Conservation (phyloP, 2,113 vertebrate species). For the Cheilinus undulatus region DNA sequence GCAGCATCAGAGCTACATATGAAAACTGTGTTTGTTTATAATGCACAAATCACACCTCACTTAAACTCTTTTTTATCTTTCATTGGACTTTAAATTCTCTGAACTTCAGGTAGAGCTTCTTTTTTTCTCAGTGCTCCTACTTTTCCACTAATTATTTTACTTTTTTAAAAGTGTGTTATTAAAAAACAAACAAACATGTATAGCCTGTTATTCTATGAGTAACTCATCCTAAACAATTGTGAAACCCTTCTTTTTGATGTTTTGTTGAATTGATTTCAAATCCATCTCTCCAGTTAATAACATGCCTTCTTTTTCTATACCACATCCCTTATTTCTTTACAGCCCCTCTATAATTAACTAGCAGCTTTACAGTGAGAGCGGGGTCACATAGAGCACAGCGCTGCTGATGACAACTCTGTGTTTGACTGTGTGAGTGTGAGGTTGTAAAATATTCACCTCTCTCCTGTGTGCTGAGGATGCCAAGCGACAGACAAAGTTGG, state of each 20-base stretch:
- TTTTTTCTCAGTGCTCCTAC: too few relatives aligned
- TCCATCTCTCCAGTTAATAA: not conserved
- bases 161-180: too few relatives aligned
- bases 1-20: too few relatives aligned
- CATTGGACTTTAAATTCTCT: too few relatives aligned
- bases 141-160: too few relatives aligned
- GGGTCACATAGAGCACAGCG: conserved; percentile 11
- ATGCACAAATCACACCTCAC: too few relatives aligned
- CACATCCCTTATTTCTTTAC: not conserved
- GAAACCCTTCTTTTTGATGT: not conserved
- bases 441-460: conserved; percentile 18
- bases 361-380: conserved; percentile 5
- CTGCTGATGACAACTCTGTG: not conserved
- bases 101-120: too few relatives aligned
- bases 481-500: not conserved
- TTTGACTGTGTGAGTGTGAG: conserved; percentile 4
- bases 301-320: not conserved
- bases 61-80: too few relatives aligned
- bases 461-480: conserved; percentile 10
- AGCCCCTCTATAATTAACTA: conserved; percentile 21
- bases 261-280: not conserved
- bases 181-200: too few relatives aligned
- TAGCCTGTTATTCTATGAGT: not conserved
- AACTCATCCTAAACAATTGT: not conserved
- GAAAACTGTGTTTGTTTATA: too few relatives aligned